Evolutionary conservation across 2,113 vertebrate genomes (phyloP).

Genomic region (Urocolius indicus): DNA sequence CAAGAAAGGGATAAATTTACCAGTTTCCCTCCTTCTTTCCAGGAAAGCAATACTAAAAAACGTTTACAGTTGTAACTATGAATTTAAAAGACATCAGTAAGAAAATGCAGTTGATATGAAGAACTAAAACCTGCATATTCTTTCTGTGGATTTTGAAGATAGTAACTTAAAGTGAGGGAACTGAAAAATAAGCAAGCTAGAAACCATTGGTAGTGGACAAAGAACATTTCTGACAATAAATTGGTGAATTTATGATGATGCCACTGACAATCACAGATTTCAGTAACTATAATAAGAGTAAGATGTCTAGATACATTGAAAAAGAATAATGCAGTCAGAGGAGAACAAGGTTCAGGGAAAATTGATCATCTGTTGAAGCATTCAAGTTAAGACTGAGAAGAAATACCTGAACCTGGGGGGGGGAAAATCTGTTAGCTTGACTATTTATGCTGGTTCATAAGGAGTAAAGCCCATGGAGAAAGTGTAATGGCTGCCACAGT

Average conservation of each 20-base stretch:
- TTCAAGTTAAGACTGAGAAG: not conserved
- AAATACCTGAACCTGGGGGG: not conserved
- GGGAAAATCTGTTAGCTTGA: not conserved
- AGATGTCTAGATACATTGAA: not conserved
- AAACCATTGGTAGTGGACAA: not conserved
- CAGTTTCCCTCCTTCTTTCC: not conserved
- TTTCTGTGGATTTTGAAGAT: not conserved
- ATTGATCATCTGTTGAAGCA: not conserved
- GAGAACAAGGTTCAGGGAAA: not conserved
- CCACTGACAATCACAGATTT: not conserved
- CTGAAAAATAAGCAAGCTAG: not conserved
- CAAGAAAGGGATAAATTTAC: not conserved
- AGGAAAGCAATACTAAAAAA: not conserved
- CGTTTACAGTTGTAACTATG: not conserved
- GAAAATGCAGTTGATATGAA: not conserved
- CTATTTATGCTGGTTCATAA: not conserved
- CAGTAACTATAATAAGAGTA: not conserved
- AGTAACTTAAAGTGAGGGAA: not conserved
- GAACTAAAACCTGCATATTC: not conserved
- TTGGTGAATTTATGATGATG: not conserved
- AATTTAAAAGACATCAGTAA: not conserved
- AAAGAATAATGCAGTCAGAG: not conserved
- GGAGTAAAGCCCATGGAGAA: not conserved
- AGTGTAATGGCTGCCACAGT: not conserved
- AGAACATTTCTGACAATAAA: not conserved